phyloP scores from a whole-genome alignment of 2,113 vertebrate species.

The Xenopus borealis region DNA sequence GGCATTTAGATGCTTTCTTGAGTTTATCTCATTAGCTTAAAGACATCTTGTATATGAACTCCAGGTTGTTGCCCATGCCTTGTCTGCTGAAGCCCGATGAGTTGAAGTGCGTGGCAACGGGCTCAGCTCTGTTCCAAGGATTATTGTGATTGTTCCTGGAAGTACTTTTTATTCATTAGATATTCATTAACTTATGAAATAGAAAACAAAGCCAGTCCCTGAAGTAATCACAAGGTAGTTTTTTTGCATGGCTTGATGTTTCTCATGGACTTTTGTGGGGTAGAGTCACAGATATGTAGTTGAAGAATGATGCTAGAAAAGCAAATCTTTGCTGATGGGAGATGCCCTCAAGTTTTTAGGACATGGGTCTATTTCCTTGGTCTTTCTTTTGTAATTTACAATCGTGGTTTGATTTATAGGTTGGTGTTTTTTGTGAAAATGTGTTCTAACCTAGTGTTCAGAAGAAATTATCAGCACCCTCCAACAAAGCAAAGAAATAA shows the following conservation, averaged over 20 bases:
- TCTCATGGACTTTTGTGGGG: not conserved
- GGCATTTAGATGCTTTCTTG: not conserved
- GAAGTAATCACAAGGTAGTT: not conserved
- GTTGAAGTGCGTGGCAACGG: not conserved
- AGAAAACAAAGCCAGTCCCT: not conserved
- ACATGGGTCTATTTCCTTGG: no score
- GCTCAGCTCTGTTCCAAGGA: not conserved
- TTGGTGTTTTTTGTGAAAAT: no score
- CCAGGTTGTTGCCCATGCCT: not conserved
- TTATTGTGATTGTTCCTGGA: not conserved
- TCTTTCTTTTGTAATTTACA: no score
- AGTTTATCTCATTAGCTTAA: constrained; percentile 11
- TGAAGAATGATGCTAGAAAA: no score
- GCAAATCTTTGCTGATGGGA: no score
- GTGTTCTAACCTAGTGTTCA: no score
- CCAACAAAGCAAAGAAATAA: no score
- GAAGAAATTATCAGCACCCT: no score
- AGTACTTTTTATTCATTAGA: not conserved
- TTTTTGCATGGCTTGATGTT: not conserved
- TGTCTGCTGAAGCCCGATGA: not conserved
- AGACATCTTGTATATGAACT: not conserved
- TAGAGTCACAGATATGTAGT: not conserved
- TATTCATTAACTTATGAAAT: constrained; percentile 6
- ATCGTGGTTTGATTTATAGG: no score
- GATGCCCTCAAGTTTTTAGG: no score